These are phyloP conservation scores for Burhinus bistriatus DNA, from an alignment of 2,113 vertebrate genomes.

Conservation along the genomic window DNA sequence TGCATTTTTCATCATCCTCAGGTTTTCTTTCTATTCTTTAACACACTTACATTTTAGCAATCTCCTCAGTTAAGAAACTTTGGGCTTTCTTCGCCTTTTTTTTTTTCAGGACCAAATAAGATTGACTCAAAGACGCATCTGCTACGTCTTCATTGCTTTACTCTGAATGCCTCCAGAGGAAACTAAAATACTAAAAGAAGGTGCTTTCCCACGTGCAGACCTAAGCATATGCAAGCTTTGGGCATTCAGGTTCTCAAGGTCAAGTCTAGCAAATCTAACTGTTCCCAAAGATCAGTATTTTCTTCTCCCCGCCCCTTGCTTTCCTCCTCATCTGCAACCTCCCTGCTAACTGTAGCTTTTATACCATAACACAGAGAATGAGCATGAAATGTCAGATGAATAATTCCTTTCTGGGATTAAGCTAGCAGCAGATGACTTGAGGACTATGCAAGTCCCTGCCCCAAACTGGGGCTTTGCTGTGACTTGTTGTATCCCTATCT, in stretches of 20 bases:
- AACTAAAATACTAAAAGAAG: background rate
- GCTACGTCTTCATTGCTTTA: background rate
- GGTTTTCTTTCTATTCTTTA: background rate
- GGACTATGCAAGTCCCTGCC: background rate
- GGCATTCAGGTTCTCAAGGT: background rate
- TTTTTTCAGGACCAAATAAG: background rate
- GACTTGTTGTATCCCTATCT: background rate
- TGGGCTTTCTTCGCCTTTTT: background rate
- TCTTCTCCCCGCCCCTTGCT: background rate
- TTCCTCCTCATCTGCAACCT: background rate
- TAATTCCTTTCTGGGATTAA: background rate
- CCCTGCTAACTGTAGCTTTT: background rate
- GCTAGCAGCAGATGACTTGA: background rate
- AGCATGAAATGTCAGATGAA: background rate
- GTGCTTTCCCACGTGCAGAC: rapidly evolving
- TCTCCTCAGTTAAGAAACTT: background rate
- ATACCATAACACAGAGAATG: background rate
- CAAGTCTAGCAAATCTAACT: background rate
- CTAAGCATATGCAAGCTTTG: background rate
- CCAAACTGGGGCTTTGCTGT: background rate
- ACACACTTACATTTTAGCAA: background rate
- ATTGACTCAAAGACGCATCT: background rate
- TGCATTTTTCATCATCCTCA: background rate
- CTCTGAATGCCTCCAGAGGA: background rate
- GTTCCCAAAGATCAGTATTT: background rate